A percentile compares a stretch with the other conserved stretches of the same genome.
phyloP scores from a whole-genome alignment of 2,113 vertebrate genomes.

The Benitochromis conjunctus region DNA sequence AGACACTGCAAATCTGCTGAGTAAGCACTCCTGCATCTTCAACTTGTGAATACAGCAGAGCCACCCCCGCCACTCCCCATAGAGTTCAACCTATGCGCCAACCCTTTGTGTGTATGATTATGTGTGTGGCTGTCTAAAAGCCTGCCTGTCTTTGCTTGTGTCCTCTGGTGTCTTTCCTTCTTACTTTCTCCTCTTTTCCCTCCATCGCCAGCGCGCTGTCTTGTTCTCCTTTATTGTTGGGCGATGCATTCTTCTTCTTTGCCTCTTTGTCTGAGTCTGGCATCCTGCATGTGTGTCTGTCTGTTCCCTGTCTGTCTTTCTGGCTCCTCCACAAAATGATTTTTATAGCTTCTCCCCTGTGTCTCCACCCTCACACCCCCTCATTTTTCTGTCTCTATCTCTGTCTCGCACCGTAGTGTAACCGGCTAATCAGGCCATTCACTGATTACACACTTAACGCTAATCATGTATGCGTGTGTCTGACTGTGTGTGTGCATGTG shows the following conservation, averaged over 20 bases:
- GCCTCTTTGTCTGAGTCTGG: conserved; percentile 40
- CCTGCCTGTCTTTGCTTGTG: neutral
- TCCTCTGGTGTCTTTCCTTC: conserved; percentile 13
- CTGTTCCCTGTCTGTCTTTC: conserved; percentile 31
- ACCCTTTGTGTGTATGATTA: conserved; percentile 5
- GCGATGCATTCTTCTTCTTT: neutral
- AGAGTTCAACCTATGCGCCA: conserved; percentile 23
- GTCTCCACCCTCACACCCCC: conserved; percentile 16
- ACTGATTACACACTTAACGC: conserved; percentile 58
- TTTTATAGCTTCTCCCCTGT: conserved; percentile 50
- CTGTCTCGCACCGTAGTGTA: conserved; percentile 49
- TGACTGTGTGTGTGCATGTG: conserved; percentile 1
- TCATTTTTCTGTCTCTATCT: conserved; percentile 17
- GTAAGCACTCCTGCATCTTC: conserved; percentile 20
- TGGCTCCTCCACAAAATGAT: conserved; percentile 36
- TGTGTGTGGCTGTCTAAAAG: neutral
- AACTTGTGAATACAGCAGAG: conserved; percentile 20
- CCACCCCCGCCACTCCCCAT: conserved; percentile 1
- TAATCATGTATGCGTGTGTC: conserved; percentile 35
- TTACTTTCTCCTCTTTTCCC: neutral
- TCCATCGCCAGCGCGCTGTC: neutral
- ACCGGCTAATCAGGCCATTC: conserved; percentile 64
- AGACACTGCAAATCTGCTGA: conserved; percentile 40
- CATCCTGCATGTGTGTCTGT: conserved; percentile 15
- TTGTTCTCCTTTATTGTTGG: conserved; percentile 8